A percentile compares a stretch with the other conserved stretches of the same genome.
Evolutionary conservation across 2,888 invertebrate species (phyloP).

Genomic region (Autographa gamma): DNA sequence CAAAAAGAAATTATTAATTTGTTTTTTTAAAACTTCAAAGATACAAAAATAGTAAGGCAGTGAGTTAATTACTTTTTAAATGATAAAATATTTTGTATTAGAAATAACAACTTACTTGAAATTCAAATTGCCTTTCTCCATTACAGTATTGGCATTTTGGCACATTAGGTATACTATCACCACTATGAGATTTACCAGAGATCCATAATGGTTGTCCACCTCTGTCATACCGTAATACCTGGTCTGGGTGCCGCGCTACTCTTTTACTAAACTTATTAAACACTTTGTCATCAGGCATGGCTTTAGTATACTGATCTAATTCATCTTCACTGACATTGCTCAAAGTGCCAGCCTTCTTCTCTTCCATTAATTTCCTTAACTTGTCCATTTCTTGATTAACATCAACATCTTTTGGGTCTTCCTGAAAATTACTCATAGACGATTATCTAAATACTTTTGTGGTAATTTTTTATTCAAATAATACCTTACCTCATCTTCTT

Average conservation of each 20-base stretch:
- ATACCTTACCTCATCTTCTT: slow-evolving; percentile 84
- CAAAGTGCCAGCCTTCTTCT: slow-evolving; percentile 90
- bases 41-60: no score
- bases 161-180: slow-evolving; percentile 81
- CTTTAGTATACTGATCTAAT: slow-evolving; percentile 90
- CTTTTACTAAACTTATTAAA: slow-evolving; percentile 94
- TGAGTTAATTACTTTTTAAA: no score
- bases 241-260: slow-evolving; percentile 92
- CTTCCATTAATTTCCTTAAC: slow-evolving; percentile 83
- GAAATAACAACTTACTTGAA: slow-evolving; percentile 89
- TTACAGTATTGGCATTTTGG: slow-evolving; percentile 94
- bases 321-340: slow-evolving; percentile 91
- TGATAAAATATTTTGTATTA: no score
- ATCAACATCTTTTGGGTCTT: slow-evolving; percentile 80
- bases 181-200: slow-evolving; percentile 89
- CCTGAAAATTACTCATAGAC: slow-evolving; percentile 60
- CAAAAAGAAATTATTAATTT: slow-evolving; percentile 13
- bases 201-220: slow-evolving; percentile 96
- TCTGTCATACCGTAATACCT: slow-evolving; percentile 94
- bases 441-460: background rate
- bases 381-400: slow-evolving; percentile 85
- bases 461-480: background rate
- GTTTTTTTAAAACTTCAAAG: no score
- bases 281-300: slow-evolving; percentile 91
- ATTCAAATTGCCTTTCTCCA: slow-evolving; percentile 95